Evolutionary conservation across 2,113 vertebrate genomes (phyloP).

Genomic region (Callaeas wilsoni): DNA sequence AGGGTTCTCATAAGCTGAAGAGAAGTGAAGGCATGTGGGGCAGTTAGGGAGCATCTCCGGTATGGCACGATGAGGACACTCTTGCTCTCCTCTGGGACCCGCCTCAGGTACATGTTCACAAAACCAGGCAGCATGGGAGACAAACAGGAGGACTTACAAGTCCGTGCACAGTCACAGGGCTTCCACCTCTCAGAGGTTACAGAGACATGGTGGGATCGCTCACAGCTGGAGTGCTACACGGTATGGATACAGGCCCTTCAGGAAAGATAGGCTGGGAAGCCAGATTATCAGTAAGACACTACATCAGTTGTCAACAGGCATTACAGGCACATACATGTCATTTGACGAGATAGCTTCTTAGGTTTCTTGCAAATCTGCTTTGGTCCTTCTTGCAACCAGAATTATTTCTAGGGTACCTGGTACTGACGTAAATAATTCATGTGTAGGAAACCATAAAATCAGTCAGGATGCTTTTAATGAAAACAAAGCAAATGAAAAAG

Average conservation of each 20-base stretch:
- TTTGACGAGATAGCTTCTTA: background rate
- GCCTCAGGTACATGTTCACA: background rate
- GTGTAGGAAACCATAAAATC: background rate
- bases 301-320: background rate
- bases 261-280: background rate
- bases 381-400: background rate
- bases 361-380: background rate
- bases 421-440: background rate
- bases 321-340: background rate
- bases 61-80: too few relatives aligned
- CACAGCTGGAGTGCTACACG: background rate
- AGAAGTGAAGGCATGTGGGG: background rate
- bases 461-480: background rate
- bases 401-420: background rate
- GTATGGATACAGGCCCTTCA: background rate
- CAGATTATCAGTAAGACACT: background rate
- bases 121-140: background rate
- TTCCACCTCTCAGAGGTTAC: background rate
- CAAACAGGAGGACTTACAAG: background rate
- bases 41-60: background rate
- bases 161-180: background rate
- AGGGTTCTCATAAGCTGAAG: background rate
- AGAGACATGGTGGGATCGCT: accelerated
- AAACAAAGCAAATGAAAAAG: background rate
- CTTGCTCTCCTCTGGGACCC: background rate